Base-by-base conservation (phyloP, 2,113 vertebrate species). In the Colinus virginianus region DNA sequence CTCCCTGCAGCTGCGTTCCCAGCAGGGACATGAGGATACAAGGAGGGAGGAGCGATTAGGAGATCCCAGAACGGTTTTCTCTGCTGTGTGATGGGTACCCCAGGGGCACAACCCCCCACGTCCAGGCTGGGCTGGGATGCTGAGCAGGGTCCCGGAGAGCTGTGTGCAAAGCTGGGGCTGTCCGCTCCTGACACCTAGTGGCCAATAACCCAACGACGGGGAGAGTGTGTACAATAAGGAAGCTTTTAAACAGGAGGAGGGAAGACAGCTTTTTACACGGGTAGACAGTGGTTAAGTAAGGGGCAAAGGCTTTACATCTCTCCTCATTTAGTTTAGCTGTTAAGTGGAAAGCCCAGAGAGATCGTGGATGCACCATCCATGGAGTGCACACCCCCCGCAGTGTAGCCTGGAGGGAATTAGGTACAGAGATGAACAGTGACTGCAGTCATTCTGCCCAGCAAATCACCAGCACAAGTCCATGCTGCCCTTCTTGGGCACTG, bases 131-230 rank as follows among this genome's bases (percentile, higher is more conserved):
- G n/a, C 38, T 75, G 45, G 46, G 25, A 6, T 59, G 42, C 19
- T 34, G 58, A 23, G 58, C n/a, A 1, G 17, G 23, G 3, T 2
- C 5, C 1, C 1, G 62, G 53, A 90, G 13, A 32, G 40, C 38
- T 78, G 61, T 1, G 9, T 4, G 3, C 36, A 30, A n/a, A 12
- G 62, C 74, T 91, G 74, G 15, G 48, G 49, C 74, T 93, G 82
- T 38, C 58, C 61, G 18, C 59, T 83, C 70, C 92, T 67, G 96
- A 48, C 97, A 95, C 94, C 96, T 98, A 94, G 97, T 97, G 97
- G 96, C 45, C 26, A 17, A 4, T 42, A 72, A 13, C 40, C 28
- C 43, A 96, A 66, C 61, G 66, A 71, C 38, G 16, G 25, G 25
- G 16, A 11, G 23, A 63, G 15, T 36, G 11, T 40, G 23, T 38